Conservation (phyloP, 2,113 vertebrate species). For the Amphiprion ocellaris region DNA sequence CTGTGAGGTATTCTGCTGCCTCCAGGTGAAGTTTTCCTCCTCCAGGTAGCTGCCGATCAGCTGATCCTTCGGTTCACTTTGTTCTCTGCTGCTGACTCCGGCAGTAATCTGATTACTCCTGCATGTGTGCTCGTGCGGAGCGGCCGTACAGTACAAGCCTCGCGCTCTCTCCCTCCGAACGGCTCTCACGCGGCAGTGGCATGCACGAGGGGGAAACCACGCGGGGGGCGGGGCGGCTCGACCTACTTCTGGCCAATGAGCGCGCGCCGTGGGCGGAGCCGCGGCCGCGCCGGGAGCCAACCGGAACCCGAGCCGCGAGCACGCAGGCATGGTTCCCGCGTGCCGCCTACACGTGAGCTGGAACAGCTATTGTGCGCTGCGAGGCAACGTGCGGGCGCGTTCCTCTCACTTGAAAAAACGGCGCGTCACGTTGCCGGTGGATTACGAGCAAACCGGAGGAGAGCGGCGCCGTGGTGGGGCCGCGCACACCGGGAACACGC, state of each 20-base stretch:
- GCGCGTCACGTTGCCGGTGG: conserved; percentile 82
- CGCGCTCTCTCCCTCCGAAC: conserved; percentile 73
- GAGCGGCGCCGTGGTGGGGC: conserved; percentile 23
- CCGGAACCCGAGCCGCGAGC: conserved; percentile 54
- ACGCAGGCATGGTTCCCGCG: conserved; percentile 71
- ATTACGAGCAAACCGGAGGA: conserved; percentile 76
- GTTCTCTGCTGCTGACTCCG: not conserved
- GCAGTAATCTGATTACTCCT: conserved; percentile 24
- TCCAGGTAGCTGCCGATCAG: too few relatives aligned
- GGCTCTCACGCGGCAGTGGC: conserved; percentile 85
- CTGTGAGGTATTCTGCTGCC: too few relatives aligned
- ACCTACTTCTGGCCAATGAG: conserved; percentile 79
- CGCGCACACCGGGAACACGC: too few relatives aligned
- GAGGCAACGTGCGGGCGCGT: conserved; percentile 78
- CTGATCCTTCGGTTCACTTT: too few relatives aligned
- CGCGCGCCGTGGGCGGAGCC: conserved; percentile 64
- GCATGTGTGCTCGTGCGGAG: conserved; percentile 40
- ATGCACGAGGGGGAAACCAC: conserved; percentile 76
- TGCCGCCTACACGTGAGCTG: conserved; percentile 84
- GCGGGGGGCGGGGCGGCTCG: conserved; percentile 75
- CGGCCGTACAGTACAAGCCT: conserved; percentile 64
- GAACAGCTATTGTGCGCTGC: conserved; percentile 77
- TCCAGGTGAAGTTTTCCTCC: too few relatives aligned
- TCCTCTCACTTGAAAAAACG: conserved; percentile 70
- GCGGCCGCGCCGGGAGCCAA: conserved; percentile 58